phyloP scores from a whole-genome alignment of 2,888 invertebrate genomes.

The Leptopilina syphax region DNA sequence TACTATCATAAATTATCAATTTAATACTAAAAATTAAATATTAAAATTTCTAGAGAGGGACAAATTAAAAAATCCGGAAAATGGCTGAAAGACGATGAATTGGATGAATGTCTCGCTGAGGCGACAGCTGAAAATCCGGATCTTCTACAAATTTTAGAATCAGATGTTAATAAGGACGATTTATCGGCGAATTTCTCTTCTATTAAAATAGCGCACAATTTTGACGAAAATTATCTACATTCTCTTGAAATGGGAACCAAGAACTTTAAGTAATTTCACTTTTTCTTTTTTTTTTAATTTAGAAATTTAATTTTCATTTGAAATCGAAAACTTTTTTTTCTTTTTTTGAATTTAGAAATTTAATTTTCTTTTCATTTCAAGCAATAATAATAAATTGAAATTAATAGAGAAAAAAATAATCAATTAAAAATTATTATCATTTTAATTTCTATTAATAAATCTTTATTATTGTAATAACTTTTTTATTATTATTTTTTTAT shows the following conservation, averaged over 20 bases:
- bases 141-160: slow-evolving; percentile 60
- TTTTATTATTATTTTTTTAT: too few species aligned
- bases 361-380: too few species aligned
- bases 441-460: too few species aligned
- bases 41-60: slow-evolving; percentile 60
- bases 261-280: slow-evolving; percentile 64
- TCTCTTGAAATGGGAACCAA: slow-evolving; percentile 62
- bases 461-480: too few species aligned
- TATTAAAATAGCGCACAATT: slow-evolving; percentile 61
- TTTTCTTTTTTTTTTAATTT: neutral
- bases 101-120: slow-evolving; percentile 65
- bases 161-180: slow-evolving; percentile 55
- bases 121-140: slow-evolving; percentile 66
- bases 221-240: slow-evolving; percentile 63
- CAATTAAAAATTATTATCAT: too few species aligned
- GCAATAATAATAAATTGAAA: too few species aligned
- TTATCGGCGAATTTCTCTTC: slow-evolving; percentile 55
- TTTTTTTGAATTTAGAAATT: too few species aligned
- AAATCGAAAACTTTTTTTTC: slow-evolving; percentile 8
- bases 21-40: too few species aligned
- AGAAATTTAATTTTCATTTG: slow-evolving; percentile 11
- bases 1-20: too few species aligned
- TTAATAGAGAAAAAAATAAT: too few species aligned
- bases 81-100: slow-evolving; percentile 65
- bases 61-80: slow-evolving; percentile 62